Percentiles rank a stretch among this genome's conserved stretches.
phyloP scores from a whole-genome alignment of 2,797 vertebrate genomes.

The Cyprinella venusta region DNA sequence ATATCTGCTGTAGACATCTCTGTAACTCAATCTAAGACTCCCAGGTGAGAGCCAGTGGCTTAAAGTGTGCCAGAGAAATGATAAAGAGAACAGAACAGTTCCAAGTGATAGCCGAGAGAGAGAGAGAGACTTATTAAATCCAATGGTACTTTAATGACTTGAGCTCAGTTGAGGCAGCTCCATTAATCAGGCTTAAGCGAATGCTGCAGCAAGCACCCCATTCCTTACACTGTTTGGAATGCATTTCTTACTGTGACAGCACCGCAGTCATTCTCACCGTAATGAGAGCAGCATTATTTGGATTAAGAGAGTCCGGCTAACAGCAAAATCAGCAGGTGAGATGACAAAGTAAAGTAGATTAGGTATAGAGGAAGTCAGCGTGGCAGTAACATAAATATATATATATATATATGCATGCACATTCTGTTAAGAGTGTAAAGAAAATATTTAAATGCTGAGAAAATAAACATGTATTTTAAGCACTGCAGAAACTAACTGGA shows the following conservation, averaged over 20 bases:
- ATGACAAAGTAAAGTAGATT: constrained; percentile 16
- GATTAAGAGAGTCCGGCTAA: constrained; percentile 49
- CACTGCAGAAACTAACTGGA: too few species aligned
- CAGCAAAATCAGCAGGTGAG: constrained; percentile 37
- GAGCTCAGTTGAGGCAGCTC: constrained; percentile 73
- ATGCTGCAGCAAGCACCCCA: constrained; percentile 59
- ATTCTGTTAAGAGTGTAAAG: not conserved
- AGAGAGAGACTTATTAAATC: constrained; percentile 56
- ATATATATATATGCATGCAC: not conserved
- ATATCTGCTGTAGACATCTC: constrained; percentile 38
- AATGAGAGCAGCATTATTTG: constrained; percentile 53
- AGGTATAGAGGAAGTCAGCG: constrained; percentile 17
- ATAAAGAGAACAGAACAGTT: constrained; percentile 66
- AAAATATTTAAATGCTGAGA: not conserved
- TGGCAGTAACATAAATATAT: not conserved
- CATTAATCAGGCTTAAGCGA: constrained; percentile 80
- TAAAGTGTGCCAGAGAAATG: constrained; percentile 68
- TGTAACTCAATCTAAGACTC: constrained; percentile 37
- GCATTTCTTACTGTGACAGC: constrained; percentile 50
- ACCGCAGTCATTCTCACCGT: constrained; percentile 38
- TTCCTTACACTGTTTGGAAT: constrained; percentile 44
- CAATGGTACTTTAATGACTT: constrained; percentile 80
- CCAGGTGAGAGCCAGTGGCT: constrained; percentile 37
- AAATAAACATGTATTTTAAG: not conserved
- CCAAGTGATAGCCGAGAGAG: constrained; percentile 35